Conservation (phyloP, 2,797 vertebrate species). For the Lagodon rhomboides region DNA sequence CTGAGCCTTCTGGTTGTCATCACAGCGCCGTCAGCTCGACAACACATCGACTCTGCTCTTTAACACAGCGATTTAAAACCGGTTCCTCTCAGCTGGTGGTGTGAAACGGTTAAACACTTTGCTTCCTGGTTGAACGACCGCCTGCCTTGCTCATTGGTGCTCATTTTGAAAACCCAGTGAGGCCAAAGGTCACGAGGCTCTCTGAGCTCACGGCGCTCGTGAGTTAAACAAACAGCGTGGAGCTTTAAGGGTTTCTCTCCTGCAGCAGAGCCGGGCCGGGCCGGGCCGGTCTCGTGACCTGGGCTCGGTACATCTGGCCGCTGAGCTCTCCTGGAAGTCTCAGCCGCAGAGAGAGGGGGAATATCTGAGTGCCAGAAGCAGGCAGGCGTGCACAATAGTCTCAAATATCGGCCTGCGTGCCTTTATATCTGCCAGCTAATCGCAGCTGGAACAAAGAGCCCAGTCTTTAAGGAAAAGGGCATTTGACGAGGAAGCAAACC, state of each 20-base stretch:
- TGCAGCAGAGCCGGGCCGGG: neutral
- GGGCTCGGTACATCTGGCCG: conserved; percentile 12
- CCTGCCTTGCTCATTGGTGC: conserved; percentile 51
- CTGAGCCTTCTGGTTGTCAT: neutral
- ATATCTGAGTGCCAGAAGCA: conserved; percentile 49
- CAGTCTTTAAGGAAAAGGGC: conserved; percentile 81
- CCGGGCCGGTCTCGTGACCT: conserved; percentile 30
- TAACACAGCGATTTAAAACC: conserved; percentile 40
- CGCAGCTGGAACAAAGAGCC: conserved; percentile 79
- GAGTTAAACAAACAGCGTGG: conserved; percentile 48
- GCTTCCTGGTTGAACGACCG: conserved; percentile 16
- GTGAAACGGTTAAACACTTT: conserved; percentile 17
- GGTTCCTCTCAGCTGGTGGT: neutral
- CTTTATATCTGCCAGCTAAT: conserved; percentile 73
- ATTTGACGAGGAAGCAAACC: conserved; percentile 66
- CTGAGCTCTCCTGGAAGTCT: conserved; percentile 15
- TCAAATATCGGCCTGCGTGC: conserved; percentile 79
- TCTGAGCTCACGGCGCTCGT: conserved; percentile 19
- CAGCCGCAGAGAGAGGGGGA: neutral
- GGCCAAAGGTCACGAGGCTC: conserved; percentile 53
- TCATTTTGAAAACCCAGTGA: conserved; percentile 5
- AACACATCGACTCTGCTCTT: neutral
- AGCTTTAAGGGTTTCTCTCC: neutral
- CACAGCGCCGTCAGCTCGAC: neutral
- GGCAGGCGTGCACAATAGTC: conserved; percentile 68